A percentile compares a stretch with the other conserved stretches of the same genome.
Evolutionary conservation across 1,140 invertebrate species (phyloP).

Genomic region (Drosophila leontia): DNA sequence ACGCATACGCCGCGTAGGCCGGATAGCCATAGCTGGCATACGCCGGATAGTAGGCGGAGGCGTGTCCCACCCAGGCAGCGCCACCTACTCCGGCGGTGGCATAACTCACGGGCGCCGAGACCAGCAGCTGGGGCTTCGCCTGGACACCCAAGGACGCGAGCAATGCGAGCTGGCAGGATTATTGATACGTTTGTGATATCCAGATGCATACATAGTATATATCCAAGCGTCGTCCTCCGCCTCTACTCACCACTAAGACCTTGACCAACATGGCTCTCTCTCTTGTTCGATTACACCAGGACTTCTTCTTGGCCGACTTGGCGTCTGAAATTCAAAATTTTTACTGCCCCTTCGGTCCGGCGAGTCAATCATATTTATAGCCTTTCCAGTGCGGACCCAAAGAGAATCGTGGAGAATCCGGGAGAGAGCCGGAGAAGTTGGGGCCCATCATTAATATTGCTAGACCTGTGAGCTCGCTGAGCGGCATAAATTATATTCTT

Average conservation of each 20-base stretch:
- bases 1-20: conserved; percentile 73
- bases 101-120: conserved; percentile 64
- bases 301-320: conserved; percentile 28
- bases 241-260: conserved; percentile 65
- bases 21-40: conserved; percentile 71
- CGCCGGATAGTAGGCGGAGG: conserved; percentile 45
- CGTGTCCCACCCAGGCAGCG: conserved; percentile 40
- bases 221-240: background rate
- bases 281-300: conserved; percentile 2
- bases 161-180: conserved; percentile 57
- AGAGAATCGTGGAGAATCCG: conserved; percentile 32
- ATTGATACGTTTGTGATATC: conserved; percentile 42
- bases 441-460: conserved; percentile 67
- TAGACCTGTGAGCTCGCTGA: conserved; percentile 54
- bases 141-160: conserved; percentile 37
- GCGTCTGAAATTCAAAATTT: conserved; percentile 59
- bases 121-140: conserved; percentile 67
- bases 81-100: conserved; percentile 50
- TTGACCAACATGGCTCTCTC: conserved; percentile 62
- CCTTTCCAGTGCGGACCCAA: conserved; percentile 29
- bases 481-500: conserved; percentile 79
- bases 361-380: conserved; percentile 81
- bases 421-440: conserved; percentile 47
- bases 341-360: conserved; percentile 58
- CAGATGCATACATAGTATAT: conserved; percentile 1